Evolutionary conservation across 2,113 vertebrate species (phyloP), one percentile per base, ranked within the genome.

Genomic region (Myxocyprinus asiaticus): DNA sequence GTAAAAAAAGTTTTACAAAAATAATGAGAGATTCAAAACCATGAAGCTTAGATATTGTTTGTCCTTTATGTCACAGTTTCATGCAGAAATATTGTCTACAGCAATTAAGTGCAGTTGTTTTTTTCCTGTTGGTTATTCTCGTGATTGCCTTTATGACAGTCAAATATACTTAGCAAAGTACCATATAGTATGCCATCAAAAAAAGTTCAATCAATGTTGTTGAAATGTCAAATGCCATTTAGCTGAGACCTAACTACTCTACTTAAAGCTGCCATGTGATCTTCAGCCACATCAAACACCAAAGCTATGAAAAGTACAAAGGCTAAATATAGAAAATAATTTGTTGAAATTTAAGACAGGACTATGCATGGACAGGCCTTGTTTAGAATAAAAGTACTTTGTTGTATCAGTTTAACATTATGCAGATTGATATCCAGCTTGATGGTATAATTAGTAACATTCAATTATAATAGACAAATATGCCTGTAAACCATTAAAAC

Each of bases 401-500:
- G 6, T 7, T 58, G 55, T 15, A 7, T 58, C 55, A 15, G 14
- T 15, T 58, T 7, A n/a, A 15, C 45, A 50, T 22, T 12, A 12
- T 17, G 10, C 14, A 9, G 15, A 8, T 11, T 42, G 72, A 63
- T 63, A 62, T 50, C 10, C 11, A 63, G 17, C 45, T 74, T 63
- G 11, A 74, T n/a, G 15, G 6, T 11, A 62, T 11, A 48, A 5
- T 22, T 4, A 17, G 58, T 9, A 15, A 47, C 17, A 14, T 59
- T 72, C 42, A 22, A 47, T 47, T 47, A 5, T 45, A 59, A 17
- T 45, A 2, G 5, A 72, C 7, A 58, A 17, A 71, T 56, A 59
- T 72, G n/a, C 15, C 50, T 7, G 5, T 47, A 63, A 75, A 75
- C 72, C 72, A 75, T 75, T 75, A 75, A 63, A 75, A 75, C 72